These are phyloP conservation scores for Pachycephala philippinensis DNA, from an alignment of 2,113 vertebrate genomes.

Conservation along the genomic window DNA sequence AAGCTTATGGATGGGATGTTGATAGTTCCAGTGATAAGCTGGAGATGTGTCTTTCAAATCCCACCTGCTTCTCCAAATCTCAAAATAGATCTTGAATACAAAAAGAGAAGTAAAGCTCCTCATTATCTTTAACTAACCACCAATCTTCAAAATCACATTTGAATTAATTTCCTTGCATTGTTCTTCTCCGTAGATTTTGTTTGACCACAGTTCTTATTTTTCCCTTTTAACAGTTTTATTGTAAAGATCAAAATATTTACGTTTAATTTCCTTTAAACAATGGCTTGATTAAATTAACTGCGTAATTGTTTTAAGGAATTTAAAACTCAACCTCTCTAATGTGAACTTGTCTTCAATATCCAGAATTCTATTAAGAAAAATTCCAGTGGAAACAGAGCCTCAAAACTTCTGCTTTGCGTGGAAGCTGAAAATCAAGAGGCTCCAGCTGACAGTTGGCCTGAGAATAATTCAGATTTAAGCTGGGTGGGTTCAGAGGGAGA, in stretches of 20 bases:
- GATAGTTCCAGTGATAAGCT: background rate
- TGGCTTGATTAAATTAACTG: constrained; percentile 16
- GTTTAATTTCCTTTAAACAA: constrained; percentile 21
- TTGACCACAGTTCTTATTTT: background rate
- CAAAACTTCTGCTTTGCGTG: background rate
- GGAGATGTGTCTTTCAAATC: background rate
- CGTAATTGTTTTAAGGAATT: constrained; percentile 23
- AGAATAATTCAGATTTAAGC: background rate
- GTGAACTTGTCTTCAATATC: background rate
- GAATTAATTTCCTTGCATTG: constrained; percentile 22
- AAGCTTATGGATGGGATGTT: background rate
- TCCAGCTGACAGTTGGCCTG: background rate
- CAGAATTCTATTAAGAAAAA: background rate
- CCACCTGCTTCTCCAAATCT: constrained; percentile 20
- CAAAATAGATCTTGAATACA: background rate
- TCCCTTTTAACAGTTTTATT: background rate
- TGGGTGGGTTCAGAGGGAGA: background rate
- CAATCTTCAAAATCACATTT: constrained; percentile 7
- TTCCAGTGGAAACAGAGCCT: background rate
- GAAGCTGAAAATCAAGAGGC: background rate
- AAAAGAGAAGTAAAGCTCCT: constrained; percentile 15
- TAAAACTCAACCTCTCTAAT: background rate
- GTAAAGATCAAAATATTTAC: constrained; percentile 40
- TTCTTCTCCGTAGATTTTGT: background rate
- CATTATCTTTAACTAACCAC: constrained; percentile 4